These are phyloP conservation scores for Mohoua ochrocephala DNA, from an alignment of 2,113 vertebrate genomes.

Conservation along the genomic window DNA sequence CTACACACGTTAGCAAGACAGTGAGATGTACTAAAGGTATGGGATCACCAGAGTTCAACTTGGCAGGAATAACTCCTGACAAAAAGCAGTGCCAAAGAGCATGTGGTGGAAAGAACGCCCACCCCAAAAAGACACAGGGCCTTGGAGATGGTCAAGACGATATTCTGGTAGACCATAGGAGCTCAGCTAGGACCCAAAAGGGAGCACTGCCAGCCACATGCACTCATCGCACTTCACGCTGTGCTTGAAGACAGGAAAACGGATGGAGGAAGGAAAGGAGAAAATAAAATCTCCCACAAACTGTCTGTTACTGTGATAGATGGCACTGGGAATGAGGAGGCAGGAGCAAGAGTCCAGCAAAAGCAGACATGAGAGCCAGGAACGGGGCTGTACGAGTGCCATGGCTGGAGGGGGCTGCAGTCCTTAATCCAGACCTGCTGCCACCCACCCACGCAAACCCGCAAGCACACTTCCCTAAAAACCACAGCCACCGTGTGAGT, in stretches of 20 bases:
- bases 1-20: neutral
- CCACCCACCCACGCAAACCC: neutral
- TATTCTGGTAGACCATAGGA: neutral
- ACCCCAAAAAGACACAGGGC: neutral
- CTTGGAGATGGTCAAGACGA: neutral
- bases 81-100: neutral
- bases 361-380: neutral
- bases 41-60: neutral
- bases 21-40: neutral
- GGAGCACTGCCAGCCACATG: neutral
- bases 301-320: neutral
- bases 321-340: neutral
- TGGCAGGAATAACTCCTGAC: neutral
- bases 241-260: neutral
- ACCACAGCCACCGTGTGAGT: neutral
- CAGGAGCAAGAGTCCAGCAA: neutral
- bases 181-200: neutral
- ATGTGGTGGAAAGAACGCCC: neutral
- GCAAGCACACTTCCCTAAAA: neutral
- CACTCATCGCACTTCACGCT: neutral
- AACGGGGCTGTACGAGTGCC: neutral
- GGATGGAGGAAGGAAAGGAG: neutral
- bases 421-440: neutral
- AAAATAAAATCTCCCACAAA: neutral
- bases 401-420: accelerated